Conservation (phyloP, 2,888 invertebrate species). For the Megamerina dolium region DNA sequence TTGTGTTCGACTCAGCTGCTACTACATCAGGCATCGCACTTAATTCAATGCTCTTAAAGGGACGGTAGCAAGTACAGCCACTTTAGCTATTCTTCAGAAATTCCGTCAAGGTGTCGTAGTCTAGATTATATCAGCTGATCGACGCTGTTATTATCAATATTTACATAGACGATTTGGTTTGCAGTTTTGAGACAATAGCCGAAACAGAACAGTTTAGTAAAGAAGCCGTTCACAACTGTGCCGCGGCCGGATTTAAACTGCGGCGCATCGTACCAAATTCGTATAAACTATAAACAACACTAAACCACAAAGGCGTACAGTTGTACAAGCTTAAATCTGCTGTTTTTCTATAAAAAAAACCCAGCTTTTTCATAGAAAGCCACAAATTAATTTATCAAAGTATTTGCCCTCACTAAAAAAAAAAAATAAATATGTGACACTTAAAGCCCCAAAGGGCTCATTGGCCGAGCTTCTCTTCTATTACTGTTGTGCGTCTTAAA, state of each 20-base stretch:
- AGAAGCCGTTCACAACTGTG: too few species aligned
- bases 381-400: too few species aligned
- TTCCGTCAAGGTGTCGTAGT: slow-evolving; percentile 27
- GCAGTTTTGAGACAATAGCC: background rate
- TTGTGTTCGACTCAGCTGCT: slow-evolving; percentile 35
- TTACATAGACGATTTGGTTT: background rate
- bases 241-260: too few species aligned
- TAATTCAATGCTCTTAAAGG: slow-evolving; percentile 26
- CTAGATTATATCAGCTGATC: background rate
- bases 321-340: too few species aligned
- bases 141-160: background rate
- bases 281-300: background rate
- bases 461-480: too few species aligned
- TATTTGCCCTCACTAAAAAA: too few species aligned
- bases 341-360: too few species aligned
- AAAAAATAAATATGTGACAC: too few species aligned
- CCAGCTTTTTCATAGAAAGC: too few species aligned
- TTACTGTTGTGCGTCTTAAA: too few species aligned
- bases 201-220: too few species aligned
- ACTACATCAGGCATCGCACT: slow-evolving; percentile 22
- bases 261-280: background rate
- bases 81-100: slow-evolving; percentile 29
- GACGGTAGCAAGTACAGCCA: slow-evolving; percentile 30
- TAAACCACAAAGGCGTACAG: background rate
- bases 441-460: too few species aligned